phyloP scores from a whole-genome alignment of 2,888 invertebrate species.

The Spilarctia lutea region DNA sequence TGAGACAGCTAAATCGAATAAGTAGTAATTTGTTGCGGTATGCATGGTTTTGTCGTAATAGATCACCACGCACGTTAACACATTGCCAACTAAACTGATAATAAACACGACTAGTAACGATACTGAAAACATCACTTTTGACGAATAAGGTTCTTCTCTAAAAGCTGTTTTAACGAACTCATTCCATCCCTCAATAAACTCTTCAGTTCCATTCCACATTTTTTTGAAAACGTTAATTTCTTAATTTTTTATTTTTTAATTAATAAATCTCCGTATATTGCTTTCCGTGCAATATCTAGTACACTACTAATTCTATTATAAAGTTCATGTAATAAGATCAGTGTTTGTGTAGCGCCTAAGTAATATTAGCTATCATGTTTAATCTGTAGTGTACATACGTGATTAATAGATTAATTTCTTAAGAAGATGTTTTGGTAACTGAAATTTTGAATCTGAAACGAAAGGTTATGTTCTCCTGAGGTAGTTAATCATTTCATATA shows the following conservation, averaged over 20 bases:
- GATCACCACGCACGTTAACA: constrained; percentile 77
- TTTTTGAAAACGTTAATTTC: background rate
- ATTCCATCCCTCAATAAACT: constrained; percentile 35
- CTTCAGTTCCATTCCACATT: constrained; percentile 29
- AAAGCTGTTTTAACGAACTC: constrained; percentile 35
- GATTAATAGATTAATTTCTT: constrained; percentile 45
- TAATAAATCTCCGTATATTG: background rate
- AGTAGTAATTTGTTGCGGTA: constrained; percentile 75
- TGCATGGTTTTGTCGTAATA: constrained; percentile 75
- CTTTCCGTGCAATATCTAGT: constrained; percentile 13
- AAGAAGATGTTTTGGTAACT: constrained; percentile 4
- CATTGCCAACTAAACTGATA: constrained; percentile 63
- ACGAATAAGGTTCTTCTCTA: constrained; percentile 29
- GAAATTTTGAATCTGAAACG: background rate
- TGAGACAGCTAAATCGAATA: constrained; percentile 75
- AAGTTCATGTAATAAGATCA: constrained; percentile 28
- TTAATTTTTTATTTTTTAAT: background rate
- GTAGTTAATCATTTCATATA: no score
- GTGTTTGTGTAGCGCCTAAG: constrained; percentile 47
- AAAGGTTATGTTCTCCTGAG: background rate
- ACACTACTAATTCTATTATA: constrained; percentile 29
- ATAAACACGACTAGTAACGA: constrained; percentile 40
- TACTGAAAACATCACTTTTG: constrained; percentile 38
- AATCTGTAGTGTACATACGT: constrained; percentile 48
- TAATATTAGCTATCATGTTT: constrained; percentile 55